A percentile compares a stretch with the other conserved stretches of the same genome.
These are phyloP conservation scores for Timema cristinae DNA, from an alignment of 2,888 invertebrate genomes.

Conservation along the genomic window DNA sequence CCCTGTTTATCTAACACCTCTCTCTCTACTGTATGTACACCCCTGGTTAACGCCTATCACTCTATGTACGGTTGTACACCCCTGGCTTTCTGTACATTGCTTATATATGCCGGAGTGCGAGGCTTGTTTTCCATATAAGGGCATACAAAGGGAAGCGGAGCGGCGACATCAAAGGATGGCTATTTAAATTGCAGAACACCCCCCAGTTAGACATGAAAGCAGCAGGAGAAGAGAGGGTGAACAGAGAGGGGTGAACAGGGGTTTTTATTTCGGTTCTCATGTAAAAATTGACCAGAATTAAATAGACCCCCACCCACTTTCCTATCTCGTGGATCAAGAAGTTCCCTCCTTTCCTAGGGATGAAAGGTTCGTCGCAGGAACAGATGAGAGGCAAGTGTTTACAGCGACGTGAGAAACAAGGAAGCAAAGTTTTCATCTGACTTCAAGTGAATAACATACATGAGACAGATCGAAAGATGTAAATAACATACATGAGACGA, in stretches of 20 bases:
- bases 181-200: constrained; percentile 36
- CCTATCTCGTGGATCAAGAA: constrained; percentile 21
- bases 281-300: constrained; percentile 40
- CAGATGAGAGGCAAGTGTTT: too few species aligned
- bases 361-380: too few species aligned
- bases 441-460: too few species aligned
- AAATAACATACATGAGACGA: too few species aligned
- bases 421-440: too few species aligned
- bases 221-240: constrained; percentile 12
- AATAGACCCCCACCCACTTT: constrained; percentile 25
- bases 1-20: too few species aligned
- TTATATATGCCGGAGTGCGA: constrained; percentile 33
- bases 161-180: constrained; percentile 30
- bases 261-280: constrained; percentile 34
- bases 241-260: constrained; percentile 13
- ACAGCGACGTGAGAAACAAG: too few species aligned
- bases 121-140: constrained; percentile 34
- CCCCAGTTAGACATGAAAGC: constrained; percentile 27
- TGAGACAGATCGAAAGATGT: too few species aligned
- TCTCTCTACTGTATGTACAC: too few species aligned
- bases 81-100: constrained; percentile 25
- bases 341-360: too few species aligned
- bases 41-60: too few species aligned
- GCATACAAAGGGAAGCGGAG: constrained; percentile 30
- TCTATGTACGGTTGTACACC: constrained; percentile 12